Conservation (phyloP, 53 echinoderm and acorn worm genomes). For the Luidia sarsii region DNA sequence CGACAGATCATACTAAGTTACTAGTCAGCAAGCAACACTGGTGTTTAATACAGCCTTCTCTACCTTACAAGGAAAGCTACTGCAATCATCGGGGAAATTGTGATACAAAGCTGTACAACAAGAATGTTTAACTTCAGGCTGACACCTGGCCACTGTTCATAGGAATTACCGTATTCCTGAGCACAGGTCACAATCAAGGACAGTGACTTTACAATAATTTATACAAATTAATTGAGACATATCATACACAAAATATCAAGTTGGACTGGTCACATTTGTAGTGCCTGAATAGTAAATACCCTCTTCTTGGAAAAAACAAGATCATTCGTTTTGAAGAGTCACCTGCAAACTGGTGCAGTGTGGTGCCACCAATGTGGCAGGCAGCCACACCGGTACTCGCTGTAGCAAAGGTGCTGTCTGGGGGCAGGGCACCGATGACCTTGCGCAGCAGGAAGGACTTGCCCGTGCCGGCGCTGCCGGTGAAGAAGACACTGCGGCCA, state of each 20-base stretch:
- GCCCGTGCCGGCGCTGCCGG: conserved; percentile 97
- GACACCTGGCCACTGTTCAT: too few relatives aligned
- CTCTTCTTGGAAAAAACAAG: neutral
- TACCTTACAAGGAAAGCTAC: too few relatives aligned
- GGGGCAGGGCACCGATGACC: conserved; percentile 88
- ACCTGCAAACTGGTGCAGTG: conserved; percentile 99
- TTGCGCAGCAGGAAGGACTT: conserved; percentile 95
- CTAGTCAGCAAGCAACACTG: too few relatives aligned
- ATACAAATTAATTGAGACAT: too few relatives aligned
- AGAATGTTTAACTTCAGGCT: too few relatives aligned
- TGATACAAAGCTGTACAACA: too few relatives aligned
- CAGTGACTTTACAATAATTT: too few relatives aligned
- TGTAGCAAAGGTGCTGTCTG: conserved; percentile 93
- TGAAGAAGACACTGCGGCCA: conserved; percentile 93
- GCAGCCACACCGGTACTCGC: conserved; percentile 98
- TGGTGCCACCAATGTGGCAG: conserved; percentile 94
- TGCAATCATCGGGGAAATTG: too few relatives aligned
- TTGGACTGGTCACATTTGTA: neutral
- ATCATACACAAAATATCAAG: neutral
- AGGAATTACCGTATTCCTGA: too few relatives aligned
- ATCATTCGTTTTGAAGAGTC: neutral
- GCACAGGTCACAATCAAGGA: too few relatives aligned
- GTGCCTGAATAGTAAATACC: neutral
- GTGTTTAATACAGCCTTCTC: too few relatives aligned
- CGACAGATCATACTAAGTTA: too few relatives aligned